A percentile compares a stretch with the other conserved stretches of the same genome.
phyloP scores from a whole-genome alignment of 2,888 invertebrate species.

The Diaprepes abbreviatus region DNA sequence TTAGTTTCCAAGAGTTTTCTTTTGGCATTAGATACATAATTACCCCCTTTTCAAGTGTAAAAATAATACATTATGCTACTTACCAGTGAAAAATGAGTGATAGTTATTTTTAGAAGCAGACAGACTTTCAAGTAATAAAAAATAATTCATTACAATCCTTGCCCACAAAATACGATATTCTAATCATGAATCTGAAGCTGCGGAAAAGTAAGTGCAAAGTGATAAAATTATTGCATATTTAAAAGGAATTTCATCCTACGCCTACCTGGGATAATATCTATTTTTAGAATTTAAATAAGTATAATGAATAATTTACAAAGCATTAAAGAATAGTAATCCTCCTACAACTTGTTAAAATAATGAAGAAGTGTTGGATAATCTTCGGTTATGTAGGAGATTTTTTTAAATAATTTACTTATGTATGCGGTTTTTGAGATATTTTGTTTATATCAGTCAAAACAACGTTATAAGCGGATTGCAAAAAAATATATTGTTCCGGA shows the following conservation, averaged over 20 bases:
- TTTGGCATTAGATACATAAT: not conserved
- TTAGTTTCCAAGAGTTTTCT: not conserved
- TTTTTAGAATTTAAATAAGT: constrained; percentile 2
- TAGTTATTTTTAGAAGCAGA: not conserved
- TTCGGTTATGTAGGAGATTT: not conserved
- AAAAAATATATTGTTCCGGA: too few species aligned
- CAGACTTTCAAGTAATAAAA: not conserved
- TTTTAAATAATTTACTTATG: too few species aligned
- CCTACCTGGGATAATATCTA: constrained; percentile 3
- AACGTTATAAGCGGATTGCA: too few species aligned
- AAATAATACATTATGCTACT: not conserved
- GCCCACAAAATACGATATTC: not conserved
- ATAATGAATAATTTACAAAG: not conserved
- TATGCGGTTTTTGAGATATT: too few species aligned
- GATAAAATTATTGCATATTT: not conserved
- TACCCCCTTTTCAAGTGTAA: not conserved
- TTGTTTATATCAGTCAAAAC: too few species aligned
- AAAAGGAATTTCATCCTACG: not conserved
- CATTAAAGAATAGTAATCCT: not conserved
- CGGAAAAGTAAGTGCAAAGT: not conserved
- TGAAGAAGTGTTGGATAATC: too few species aligned
- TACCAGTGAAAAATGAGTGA: not conserved
- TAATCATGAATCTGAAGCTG: constrained; percentile 1
- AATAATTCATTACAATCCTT: not conserved
- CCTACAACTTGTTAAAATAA: too few species aligned